A percentile compares a stretch with the other conserved stretches of the same genome.
phyloP scores from a whole-genome alignment of 2,113 vertebrate genomes.

The Pantherophis guttatus region DNA sequence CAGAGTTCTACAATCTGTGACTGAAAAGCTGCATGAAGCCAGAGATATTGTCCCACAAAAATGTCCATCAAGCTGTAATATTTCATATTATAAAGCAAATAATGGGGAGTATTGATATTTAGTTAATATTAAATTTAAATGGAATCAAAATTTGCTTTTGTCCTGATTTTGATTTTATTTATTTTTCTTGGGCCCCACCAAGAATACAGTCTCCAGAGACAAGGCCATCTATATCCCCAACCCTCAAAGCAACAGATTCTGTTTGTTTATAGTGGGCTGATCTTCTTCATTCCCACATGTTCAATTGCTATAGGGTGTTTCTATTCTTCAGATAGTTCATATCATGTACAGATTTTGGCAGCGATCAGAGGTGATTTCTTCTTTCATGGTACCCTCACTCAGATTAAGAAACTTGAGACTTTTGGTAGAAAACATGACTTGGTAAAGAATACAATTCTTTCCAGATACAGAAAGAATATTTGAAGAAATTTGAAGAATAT shows the following conservation, averaged over 20 bases:
- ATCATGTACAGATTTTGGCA: not conserved
- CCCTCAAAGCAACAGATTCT: not conserved
- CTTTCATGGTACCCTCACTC: not conserved
- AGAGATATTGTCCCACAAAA: not conserved
- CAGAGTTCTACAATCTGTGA: not conserved
- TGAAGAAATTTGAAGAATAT: too few relatives aligned
- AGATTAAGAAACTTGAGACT: not conserved
- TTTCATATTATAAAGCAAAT: not conserved
- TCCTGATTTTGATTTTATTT: not conserved
- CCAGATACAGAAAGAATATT: not conserved
- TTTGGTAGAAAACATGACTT: not conserved
- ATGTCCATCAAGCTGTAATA: not conserved
- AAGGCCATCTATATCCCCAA: not conserved
- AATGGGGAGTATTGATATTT: not conserved
- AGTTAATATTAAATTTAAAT: not conserved
- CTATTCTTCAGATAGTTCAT: not conserved
- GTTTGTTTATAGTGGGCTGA: not conserved
- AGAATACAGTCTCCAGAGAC: not conserved
- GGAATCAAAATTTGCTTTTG: not conserved
- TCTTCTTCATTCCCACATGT: not conserved
- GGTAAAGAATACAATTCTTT: slow-evolving; percentile 15
- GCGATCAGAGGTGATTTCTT: not conserved
- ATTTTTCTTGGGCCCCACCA: not conserved
- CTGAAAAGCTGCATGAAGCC: not conserved
- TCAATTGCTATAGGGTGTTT: not conserved